These are phyloP conservation scores for Melanotaenia duboulayi DNA, from an alignment of 2,113 vertebrate species.

Conservation along the genomic window DNA sequence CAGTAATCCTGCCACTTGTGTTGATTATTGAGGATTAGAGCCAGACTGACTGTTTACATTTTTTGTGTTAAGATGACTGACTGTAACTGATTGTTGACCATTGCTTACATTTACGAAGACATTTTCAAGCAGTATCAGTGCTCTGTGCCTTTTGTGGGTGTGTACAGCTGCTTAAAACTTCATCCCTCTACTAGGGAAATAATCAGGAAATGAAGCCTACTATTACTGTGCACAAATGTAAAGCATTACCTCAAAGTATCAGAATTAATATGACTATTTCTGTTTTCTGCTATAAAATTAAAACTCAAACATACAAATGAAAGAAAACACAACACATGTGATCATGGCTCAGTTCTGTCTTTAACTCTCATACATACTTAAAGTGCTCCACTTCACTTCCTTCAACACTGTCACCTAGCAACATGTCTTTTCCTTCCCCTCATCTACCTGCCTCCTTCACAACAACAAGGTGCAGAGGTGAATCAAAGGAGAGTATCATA, in stretches of 20 bases:
- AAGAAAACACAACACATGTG: conserved; percentile 1
- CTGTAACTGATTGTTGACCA: too few relatives aligned
- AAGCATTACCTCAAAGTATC: background rate
- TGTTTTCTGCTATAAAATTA: too few relatives aligned
- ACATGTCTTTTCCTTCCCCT: conserved; percentile 57
- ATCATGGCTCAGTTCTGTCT: background rate
- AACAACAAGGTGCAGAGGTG: conserved; percentile 64
- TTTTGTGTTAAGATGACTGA: background rate
- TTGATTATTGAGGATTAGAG: background rate
- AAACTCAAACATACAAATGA: background rate
- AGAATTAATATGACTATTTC: too few relatives aligned
- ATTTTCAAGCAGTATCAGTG: too few relatives aligned
- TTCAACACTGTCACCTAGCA: conserved; percentile 81
- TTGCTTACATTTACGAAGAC: too few relatives aligned
- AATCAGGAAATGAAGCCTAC: background rate
- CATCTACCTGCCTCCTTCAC: conserved; percentile 64
- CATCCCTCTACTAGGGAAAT: background rate
- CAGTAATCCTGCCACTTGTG: background rate
- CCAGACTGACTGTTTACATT: background rate
- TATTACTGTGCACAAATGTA: background rate
- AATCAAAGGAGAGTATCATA: conserved; percentile 55
- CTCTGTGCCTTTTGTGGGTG: too few relatives aligned
- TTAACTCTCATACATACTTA: background rate
- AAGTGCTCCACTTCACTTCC: conserved; percentile 75
- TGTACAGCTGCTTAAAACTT: background rate